phyloP scores from a whole-genome alignment of 2,113 vertebrate genomes.

The Falco punctatus region DNA sequence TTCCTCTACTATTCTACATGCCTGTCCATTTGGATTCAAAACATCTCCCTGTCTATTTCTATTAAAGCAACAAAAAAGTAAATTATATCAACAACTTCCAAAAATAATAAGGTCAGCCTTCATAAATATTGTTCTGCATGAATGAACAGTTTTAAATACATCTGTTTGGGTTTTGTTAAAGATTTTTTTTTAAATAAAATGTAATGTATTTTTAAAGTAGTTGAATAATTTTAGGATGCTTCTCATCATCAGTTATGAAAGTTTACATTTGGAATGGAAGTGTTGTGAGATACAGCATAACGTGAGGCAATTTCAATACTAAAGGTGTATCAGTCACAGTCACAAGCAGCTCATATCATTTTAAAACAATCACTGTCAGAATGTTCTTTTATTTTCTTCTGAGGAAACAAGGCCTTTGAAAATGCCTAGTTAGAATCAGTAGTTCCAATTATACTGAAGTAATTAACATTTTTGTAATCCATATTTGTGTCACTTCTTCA shows the following conservation, averaged over 20 bases:
- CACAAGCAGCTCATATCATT: neutral
- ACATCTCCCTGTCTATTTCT: neutral
- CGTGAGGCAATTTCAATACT: slow-evolving; percentile 33
- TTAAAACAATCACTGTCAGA: slow-evolving; percentile 37
- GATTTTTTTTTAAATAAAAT: neutral
- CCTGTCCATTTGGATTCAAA: neutral
- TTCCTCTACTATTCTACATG: neutral
- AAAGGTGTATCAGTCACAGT: slow-evolving; percentile 20
- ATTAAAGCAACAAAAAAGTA: neutral
- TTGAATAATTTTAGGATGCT: neutral
- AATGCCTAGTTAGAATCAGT: slow-evolving; percentile 8
- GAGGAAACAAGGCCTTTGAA: slow-evolving; percentile 40
- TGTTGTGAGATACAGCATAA: slow-evolving; percentile 13
- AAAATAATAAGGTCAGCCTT: neutral
- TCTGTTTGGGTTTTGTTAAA: neutral
- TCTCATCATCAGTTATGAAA: neutral
- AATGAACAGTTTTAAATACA: neutral
- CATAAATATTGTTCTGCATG: neutral
- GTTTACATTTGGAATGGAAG: neutral
- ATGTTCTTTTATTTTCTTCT: slow-evolving; percentile 46
- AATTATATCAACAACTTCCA: neutral
- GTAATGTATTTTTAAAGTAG: neutral
- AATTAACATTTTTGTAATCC: slow-evolving; percentile 15
- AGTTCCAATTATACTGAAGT: neutral
- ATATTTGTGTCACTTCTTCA: neutral